These are phyloP conservation scores for Pachyrhynchus sulphureomaculatus DNA, from an alignment of 1,140 invertebrate species.

Conservation along the genomic window DNA sequence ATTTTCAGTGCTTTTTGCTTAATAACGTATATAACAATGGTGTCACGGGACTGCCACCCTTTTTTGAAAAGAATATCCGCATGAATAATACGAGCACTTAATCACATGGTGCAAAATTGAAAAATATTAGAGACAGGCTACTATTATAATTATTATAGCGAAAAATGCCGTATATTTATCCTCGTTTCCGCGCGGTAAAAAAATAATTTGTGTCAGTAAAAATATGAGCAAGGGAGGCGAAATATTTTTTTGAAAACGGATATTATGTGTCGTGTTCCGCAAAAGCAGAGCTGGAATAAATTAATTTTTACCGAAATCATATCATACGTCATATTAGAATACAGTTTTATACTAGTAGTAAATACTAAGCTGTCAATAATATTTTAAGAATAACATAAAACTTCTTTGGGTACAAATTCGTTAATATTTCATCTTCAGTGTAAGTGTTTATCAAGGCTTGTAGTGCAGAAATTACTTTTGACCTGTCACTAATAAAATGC, in stretches of 20 bases:
- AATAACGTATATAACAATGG: slow-evolving; percentile 23
- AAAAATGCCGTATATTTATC: slow-evolving; percentile 48
- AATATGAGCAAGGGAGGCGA: slow-evolving; percentile 45
- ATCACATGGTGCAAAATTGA: slow-evolving; percentile 42
- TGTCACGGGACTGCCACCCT: slow-evolving; percentile 22
- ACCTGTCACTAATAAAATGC: too few relatives aligned
- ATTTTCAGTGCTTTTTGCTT: slow-evolving; percentile 18
- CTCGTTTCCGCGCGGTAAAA: slow-evolving; percentile 46
- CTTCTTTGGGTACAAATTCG: too few relatives aligned
- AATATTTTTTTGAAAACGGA: slow-evolving; percentile 51
- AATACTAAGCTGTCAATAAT: too few relatives aligned
- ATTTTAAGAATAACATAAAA: too few relatives aligned
- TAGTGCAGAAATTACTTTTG: too few relatives aligned
- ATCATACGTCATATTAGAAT: too few relatives aligned
- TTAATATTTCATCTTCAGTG: too few relatives aligned
- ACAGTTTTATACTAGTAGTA: too few relatives aligned
- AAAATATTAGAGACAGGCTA: slow-evolving; percentile 44
- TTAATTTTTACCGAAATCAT: too few relatives aligned
- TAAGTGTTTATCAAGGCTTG: too few relatives aligned
- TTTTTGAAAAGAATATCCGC: slow-evolving; percentile 31
- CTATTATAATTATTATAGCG: slow-evolving; percentile 46
- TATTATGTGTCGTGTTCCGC: slow-evolving; percentile 44
- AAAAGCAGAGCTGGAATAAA: slow-evolving; percentile 29
- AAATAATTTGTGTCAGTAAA: slow-evolving; percentile 44
- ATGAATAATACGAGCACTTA: slow-evolving; percentile 35